phyloP scores from a whole-genome alignment of 2,888 invertebrate genomes.

The Apantesis nais region DNA sequence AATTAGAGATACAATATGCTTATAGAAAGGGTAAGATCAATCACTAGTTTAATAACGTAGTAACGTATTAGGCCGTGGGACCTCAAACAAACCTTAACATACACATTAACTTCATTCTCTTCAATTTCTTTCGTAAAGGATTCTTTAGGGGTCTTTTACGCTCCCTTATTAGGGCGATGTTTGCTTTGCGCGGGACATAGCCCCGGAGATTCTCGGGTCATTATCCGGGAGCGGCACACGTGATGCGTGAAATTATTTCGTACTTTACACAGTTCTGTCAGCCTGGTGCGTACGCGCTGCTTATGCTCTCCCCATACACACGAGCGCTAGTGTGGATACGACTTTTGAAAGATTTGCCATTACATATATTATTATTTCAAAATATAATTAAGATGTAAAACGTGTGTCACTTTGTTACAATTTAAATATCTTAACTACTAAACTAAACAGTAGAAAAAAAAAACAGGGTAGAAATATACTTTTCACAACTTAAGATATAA shows the following conservation, averaged over 20 bases:
- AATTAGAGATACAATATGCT: neutral
- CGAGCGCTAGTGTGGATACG: conserved; percentile 57
- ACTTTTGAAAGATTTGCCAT: neutral
- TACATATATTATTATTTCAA: neutral
- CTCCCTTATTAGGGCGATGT: conserved; percentile 71
- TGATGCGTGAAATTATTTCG: conserved; percentile 86
- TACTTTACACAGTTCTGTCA: conserved; percentile 81
- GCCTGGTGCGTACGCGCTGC: conserved; percentile 74
- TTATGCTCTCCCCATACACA: conserved; percentile 45
- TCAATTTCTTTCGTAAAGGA: conserved; percentile 58
- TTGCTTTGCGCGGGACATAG: conserved; percentile 71
- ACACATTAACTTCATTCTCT: conserved; percentile 40
- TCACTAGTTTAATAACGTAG: neutral
- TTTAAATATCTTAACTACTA: neutral
- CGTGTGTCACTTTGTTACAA: neutral
- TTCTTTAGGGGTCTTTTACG: conserved; percentile 61
- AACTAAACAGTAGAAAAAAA: neutral
- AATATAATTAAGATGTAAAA: neutral
- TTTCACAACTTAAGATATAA: neutral
- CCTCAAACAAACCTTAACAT: conserved; percentile 42
- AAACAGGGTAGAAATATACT: no score
- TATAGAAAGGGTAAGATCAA: neutral
- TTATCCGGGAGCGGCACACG: conserved; percentile 78
- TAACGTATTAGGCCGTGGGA: conserved; percentile 2
- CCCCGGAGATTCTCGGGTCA: conserved; percentile 74